These are phyloP conservation scores for Epicampocera succincta DNA, from an alignment of 2,888 invertebrate genomes.

Conservation along the genomic window DNA sequence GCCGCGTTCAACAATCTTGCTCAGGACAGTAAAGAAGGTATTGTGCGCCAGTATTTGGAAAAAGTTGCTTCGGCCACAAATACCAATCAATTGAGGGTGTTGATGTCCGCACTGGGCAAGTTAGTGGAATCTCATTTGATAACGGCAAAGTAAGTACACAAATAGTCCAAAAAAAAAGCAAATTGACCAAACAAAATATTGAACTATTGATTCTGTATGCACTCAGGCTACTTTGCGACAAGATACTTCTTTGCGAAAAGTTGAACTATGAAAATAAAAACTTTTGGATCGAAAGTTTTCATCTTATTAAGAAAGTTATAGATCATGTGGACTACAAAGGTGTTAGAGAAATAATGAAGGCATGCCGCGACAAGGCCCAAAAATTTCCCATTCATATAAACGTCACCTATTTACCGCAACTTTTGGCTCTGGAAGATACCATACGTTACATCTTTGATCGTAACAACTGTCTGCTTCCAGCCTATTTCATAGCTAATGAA, in stretches of 20 bases:
- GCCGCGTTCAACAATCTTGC: conserved; percentile 86
- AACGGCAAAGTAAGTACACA: conserved; percentile 86
- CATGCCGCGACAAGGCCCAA: conserved; percentile 93
- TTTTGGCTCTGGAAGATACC: conserved; percentile 90
- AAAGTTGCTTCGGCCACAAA: conserved; percentile 89
- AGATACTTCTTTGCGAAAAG: conserved; percentile 91
- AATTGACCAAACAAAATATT: too few species aligned
- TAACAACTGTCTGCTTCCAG: conserved; percentile 94
- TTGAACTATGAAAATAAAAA: conserved; percentile 90
- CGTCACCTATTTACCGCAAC: conserved; percentile 90
- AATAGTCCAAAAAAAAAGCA: too few species aligned
- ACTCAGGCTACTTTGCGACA: conserved; percentile 91
- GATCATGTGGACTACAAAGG: conserved; percentile 97
- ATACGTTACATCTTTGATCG: conserved; percentile 95
- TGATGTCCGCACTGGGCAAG: conserved; percentile 89
- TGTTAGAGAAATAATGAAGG: conserved; percentile 95
- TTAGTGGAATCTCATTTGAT: conserved; percentile 88
- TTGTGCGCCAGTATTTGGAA: conserved; percentile 88
- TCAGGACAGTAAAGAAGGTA: conserved; percentile 88
- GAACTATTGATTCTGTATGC: neutral
- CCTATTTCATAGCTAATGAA: conserved; percentile 97
- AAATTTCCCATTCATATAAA: conserved; percentile 90
- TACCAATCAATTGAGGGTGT: conserved; percentile 87
- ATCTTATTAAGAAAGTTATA: conserved; percentile 91
- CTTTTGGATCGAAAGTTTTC: conserved; percentile 95